These are phyloP conservation scores for Idaea aversata DNA, from an alignment of 2,888 invertebrate genomes.

Conservation along the genomic window DNA sequence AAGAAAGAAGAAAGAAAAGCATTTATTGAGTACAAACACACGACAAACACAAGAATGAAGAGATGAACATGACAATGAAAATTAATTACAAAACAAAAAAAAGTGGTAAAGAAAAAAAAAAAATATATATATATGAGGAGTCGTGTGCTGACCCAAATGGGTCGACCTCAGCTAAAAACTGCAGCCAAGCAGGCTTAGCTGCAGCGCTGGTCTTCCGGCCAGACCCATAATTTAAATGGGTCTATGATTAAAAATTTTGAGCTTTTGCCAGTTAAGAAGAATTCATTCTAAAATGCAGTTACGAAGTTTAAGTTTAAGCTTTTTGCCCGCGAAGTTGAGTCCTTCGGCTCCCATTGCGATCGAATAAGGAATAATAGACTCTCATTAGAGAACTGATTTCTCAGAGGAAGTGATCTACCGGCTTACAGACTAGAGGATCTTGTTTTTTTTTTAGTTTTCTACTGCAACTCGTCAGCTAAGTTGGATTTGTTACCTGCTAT, in stretches of 20 bases:
- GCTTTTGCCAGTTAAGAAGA: constrained; percentile 22
- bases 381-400: constrained; percentile 30
- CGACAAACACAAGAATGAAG: too few relatives aligned
- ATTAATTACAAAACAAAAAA: too few relatives aligned
- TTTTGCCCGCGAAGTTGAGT: constrained; percentile 19
- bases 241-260: constrained; percentile 36
- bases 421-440: constrained; percentile 8
- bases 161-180: too few relatives aligned
- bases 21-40: too few relatives aligned
- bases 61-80: too few relatives aligned
- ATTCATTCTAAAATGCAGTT: constrained; percentile 18
- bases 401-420: constrained; percentile 24
- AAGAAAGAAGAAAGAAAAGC: too few relatives aligned
- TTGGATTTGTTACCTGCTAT: constrained; percentile 9
- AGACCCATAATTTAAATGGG: not conserved
- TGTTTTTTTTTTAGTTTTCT: constrained; percentile 32
- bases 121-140: too few relatives aligned
- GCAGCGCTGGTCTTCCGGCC: too few relatives aligned
- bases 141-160: too few relatives aligned
- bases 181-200: too few relatives aligned
- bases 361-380: constrained; percentile 28
- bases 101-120: too few relatives aligned
- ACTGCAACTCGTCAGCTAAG: constrained; percentile 18
- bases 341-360: constrained; percentile 21
- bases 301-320: constrained; percentile 16